Evolutionary conservation across 2,888 invertebrate genomes (phyloP).

Genomic region (Congeria kusceri): DNA sequence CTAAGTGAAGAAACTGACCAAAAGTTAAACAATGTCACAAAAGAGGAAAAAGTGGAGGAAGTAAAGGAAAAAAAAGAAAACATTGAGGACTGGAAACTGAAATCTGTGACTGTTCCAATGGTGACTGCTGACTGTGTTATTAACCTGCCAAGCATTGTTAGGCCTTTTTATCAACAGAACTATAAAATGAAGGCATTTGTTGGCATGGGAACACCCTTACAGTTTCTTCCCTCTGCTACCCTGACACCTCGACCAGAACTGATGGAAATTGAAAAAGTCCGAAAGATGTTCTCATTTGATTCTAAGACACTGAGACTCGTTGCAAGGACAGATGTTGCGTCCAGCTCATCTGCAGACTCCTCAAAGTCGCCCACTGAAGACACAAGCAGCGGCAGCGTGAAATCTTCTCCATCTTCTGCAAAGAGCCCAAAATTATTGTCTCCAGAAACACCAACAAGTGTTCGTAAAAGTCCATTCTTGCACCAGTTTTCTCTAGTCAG

Average conservation of each 20-base stretch:
- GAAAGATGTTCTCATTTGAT: constrained; percentile 50
- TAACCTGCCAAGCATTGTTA: background rate
- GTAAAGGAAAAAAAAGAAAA: constrained; percentile 11
- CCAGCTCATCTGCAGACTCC: background rate
- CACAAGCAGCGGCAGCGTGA: background rate
- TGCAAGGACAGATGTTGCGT: background rate
- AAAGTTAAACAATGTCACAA: background rate
- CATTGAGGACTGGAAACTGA: constrained; percentile 25
- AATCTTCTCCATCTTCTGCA: background rate
- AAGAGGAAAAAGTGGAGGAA: background rate
- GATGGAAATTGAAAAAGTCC: constrained; percentile 44
- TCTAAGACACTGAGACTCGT: constrained; percentile 22
- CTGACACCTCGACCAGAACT: constrained; percentile 52
- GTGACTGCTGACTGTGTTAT: constrained; percentile 64
- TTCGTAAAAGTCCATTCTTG: constrained; percentile 34
- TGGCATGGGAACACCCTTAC: constrained; percentile 59
- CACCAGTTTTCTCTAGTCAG: constrained; percentile 64
- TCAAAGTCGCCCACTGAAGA: constrained; percentile 22
- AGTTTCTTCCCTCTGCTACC: constrained; percentile 51
- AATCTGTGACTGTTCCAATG: constrained; percentile 65
- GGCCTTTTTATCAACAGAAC: constrained; percentile 62
- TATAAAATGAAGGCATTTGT: constrained; percentile 54
- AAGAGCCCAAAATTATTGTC: constrained; percentile 22
- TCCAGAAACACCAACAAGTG: constrained; percentile 37
- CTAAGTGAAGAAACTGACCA: background rate